A percentile compares a stretch with the other conserved stretches of the same genome.
Evolutionary conservation across 2,888 invertebrate species (phyloP).

Genomic region (Erannis defoliaria): DNA sequence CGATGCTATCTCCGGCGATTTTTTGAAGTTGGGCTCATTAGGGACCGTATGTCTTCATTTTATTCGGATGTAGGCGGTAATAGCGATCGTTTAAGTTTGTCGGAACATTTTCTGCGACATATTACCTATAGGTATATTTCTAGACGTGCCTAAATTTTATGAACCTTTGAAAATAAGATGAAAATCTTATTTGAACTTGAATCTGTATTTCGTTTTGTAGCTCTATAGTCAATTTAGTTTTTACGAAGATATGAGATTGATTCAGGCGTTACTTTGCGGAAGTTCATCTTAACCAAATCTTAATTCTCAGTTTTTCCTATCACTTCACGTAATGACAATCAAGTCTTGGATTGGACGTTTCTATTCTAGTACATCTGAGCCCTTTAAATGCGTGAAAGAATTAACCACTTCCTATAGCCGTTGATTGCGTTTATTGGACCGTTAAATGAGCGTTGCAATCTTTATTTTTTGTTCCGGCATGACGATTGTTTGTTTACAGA

Average conservation of each 20-base stretch:
- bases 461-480: slow-evolving; percentile 60
- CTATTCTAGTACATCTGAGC: slow-evolving; percentile 29
- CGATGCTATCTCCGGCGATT: slow-evolving; percentile 41
- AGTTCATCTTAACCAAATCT: no score
- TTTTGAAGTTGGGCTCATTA: slow-evolving; percentile 34
- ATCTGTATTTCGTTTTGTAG: no score
- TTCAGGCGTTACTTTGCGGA: no score
- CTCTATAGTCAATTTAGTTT: no score
- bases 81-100: slow-evolving; percentile 18
- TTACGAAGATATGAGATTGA: no score
- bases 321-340: no score
- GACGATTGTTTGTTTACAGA: slow-evolving; percentile 53
- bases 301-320: no score
- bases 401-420: slow-evolving; percentile 61
- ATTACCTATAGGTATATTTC: not conserved
- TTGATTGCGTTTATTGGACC: slow-evolving; percentile 80
- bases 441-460: slow-evolving; percentile 82
- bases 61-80: slow-evolving; percentile 18
- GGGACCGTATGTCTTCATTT: slow-evolving; percentile 29
- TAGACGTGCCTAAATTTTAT: slow-evolving; percentile 2
- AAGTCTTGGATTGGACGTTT: no score
- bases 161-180: not conserved
- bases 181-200: not conserved
- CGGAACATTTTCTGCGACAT: slow-evolving; percentile 7
- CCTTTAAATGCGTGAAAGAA: slow-evolving; percentile 62